Base-by-base conservation (phyloP, 2,113 vertebrate genomes). In the Corydoras maculifer region DNA sequence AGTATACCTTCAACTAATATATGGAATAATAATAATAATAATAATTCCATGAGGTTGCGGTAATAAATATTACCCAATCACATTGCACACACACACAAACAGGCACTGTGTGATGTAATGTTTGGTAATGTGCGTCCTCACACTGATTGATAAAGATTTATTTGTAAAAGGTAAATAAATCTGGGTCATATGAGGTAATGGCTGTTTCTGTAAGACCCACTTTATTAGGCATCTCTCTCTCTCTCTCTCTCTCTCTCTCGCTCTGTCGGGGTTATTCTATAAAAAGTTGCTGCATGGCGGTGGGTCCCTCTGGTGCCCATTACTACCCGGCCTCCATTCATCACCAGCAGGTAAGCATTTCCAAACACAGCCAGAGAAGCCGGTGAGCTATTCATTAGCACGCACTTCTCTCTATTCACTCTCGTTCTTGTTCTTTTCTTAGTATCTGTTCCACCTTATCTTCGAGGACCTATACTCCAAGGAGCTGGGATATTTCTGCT, bases 301-400 rank as follows among this genome's bases (percentile, higher is more conserved):
- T 69, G 43, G 60, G 60, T 77, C 75, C 75, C 75, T 73, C 53
- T 69, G 75, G 75, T 77, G 57, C 70, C 75, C 62, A 77, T 77
- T 77, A 77, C 57, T 48, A 66, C 62, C 32, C 31, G 51, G 61
- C 66, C 65, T 60, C 70, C 75, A 77, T 77, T 77, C 67, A 77
- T 77, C 75, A 76, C 65, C 65, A 67, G 54, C 64, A 68, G 43
- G 70, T 72, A 68, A 64, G 64, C 51, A 68, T 68, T 68, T 60
- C 43, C 59, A 59, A 31, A 54, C 11, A 25, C 49, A 73, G 51
- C 30, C 31, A 62, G 54, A 68, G 49, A 74, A 62, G 54, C 54
- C 32, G 29, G 54, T 53, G 64, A 68, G 49, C 65, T 25, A 77
- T 65, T 68, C 67, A 68, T 68, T 64, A 73, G 58, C 58, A 67